These are phyloP conservation scores for Mesoclemmys tuberculata DNA, from an alignment of 2,113 vertebrate genomes.

Conservation along the genomic window DNA sequence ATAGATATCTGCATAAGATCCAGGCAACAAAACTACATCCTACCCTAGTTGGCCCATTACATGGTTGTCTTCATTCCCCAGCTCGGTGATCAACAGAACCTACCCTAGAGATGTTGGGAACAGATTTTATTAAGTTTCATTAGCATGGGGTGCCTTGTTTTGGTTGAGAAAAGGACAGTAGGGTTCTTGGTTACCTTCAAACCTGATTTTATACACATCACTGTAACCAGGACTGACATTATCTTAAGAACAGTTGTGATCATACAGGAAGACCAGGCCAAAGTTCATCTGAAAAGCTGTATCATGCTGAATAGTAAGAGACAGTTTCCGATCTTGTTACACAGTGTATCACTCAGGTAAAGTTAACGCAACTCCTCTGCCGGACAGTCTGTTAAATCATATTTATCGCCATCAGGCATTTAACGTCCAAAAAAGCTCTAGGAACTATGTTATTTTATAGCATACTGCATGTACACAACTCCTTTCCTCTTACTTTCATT, in stretches of 20 bases:
- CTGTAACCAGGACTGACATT: background rate
- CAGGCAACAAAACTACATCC: background rate
- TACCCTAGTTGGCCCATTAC: background rate
- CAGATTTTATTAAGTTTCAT: background rate
- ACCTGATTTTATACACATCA: background rate
- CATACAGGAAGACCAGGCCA: rapidly evolving
- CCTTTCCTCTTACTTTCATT: background rate
- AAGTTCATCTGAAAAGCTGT: background rate
- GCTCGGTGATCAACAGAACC: background rate
- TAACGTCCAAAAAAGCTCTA: background rate
- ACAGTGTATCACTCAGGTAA: background rate
- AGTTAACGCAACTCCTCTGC: background rate
- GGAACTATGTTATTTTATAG: background rate
- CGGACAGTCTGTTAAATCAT: background rate
- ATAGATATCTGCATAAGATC: background rate
- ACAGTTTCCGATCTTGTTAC: background rate
- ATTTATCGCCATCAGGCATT: background rate
- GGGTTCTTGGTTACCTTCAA: background rate
- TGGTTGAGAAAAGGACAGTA: background rate
- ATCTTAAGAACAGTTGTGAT: background rate
- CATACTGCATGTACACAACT: background rate
- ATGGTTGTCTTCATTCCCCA: background rate
- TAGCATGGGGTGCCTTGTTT: background rate
- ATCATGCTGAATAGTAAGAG: background rate
- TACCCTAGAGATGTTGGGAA: background rate